phyloP scores from a whole-genome alignment of 2,797 vertebrate species.

The Spea hammondii region DNA sequence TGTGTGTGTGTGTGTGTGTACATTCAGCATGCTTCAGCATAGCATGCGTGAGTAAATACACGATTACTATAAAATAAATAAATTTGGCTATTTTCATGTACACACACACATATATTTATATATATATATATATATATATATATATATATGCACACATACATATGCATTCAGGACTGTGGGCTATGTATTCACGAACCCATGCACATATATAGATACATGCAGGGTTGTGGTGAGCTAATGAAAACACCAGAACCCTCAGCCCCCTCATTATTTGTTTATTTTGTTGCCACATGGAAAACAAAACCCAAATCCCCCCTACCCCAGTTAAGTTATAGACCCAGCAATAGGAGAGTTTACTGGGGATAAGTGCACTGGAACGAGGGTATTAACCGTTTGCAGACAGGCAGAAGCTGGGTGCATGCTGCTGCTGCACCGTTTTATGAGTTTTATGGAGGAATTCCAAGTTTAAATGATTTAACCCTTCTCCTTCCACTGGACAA shows the following conservation, averaged over 20 bases:
- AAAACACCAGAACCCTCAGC: slow-evolving; percentile 6
- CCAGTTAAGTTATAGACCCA: not conserved
- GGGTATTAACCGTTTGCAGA: not conserved
- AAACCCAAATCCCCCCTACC: not conserved
- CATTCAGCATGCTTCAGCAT: not conserved
- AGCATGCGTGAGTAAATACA: no score
- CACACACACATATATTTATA: not conserved
- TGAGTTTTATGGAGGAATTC: no score
- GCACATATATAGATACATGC: slow-evolving; percentile 13
- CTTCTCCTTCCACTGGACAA: not conserved
- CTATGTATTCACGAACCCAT: not conserved
- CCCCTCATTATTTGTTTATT: slow-evolving; percentile 36
- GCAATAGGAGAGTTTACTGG: slow-evolving; percentile 8
- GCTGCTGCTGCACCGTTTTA: no score
- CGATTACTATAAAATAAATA: no score
- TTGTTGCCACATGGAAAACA: slow-evolving; percentile 6
- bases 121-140: not conserved
- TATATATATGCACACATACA: not conserved
- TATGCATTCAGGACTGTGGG: not conserved
- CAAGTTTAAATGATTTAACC: not conserved
- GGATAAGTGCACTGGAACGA: not conserved
- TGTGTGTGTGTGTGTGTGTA: not conserved
- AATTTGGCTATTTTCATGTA: no score
- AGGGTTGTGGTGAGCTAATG: slow-evolving; percentile 19
- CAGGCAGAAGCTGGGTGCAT: no score